Base-by-base conservation (phyloP, 2,113 vertebrate genomes). In the Sula dactylatra region DNA sequence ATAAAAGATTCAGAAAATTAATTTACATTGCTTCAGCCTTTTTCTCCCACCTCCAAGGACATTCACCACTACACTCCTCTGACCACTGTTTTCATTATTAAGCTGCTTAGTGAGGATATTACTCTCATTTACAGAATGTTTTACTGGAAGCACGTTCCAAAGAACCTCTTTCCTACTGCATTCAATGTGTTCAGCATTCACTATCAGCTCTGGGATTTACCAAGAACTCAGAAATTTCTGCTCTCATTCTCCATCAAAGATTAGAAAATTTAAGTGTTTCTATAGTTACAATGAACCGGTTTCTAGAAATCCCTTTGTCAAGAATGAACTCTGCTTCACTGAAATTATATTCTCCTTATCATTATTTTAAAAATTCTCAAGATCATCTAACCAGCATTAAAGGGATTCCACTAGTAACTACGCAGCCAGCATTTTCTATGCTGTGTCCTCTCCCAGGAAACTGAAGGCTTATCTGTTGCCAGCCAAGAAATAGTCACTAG, bases 171-270 rank as follows among this genome's bases (percentile, higher is more conserved):
- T 94, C 95, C 96, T 97, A 88, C 94, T 91, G 95, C 86, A 93
- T 91, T 97, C 95, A 86, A 42, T 94, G 87, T 95, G 95, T 96
- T 97, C 50, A 89, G 84, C 67, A 77, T 97, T 97, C 91, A 50
- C 91, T 97, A 79, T 95, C 94, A 98, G 97, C 95, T 96, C 78
- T 88, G 97, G 97, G 96, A 98, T 96, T 98, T 97, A 94, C 89
- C 1, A 8, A 95, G 87, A 95, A 95, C 84, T 97, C 93, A 3
- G 91, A 94, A 92, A 97, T 91, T 73, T 96, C 96, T 97, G 86
- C 89, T 97, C 95, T 93, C 93, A 97, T 98, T 96, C 92, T 97
- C 93, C 94, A 79, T 86, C 94, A 96, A 98, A 97, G 94, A 97
- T 96, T 94, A 98, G 88, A 84, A 95, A 94, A 91, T 95, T 79